Conservation (phyloP, 2,113 vertebrate species). For the Micromys minutus region DNA sequence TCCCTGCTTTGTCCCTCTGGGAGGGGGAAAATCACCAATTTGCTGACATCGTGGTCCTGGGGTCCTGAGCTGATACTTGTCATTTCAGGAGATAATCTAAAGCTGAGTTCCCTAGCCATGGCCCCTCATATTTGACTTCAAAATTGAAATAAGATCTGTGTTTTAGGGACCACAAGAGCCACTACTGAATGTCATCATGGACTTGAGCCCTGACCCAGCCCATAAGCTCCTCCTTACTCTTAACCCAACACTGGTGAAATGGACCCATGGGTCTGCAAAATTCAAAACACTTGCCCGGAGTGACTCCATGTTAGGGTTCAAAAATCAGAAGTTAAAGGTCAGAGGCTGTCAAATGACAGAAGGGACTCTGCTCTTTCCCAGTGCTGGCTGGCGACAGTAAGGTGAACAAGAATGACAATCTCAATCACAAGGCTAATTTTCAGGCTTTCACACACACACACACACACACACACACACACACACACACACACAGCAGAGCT, state of each 20-base stretch:
- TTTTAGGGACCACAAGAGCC: background rate
- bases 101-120: background rate
- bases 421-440: background rate
- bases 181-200: background rate
- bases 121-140: background rate
- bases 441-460: background rate
- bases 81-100: background rate
- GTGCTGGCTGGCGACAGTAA: background rate
- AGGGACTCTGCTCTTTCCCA: background rate
- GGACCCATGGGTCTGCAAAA: background rate
- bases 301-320: background rate
- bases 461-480: too few species aligned
- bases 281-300: background rate
- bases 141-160: background rate
- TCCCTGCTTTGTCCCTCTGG: background rate
- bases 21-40: too few species aligned
- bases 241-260: background rate
- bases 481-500: background rate
- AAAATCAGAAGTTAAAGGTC: slow-evolving; percentile 1
- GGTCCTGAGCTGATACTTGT: background rate
- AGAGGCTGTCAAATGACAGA: background rate
- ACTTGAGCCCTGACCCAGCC: background rate
- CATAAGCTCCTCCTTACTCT: background rate
- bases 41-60: background rate
- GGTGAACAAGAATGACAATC: background rate